Evolutionary conservation across 2,113 vertebrate species (phyloP).

Genomic region (Podarcis raffonei): DNA sequence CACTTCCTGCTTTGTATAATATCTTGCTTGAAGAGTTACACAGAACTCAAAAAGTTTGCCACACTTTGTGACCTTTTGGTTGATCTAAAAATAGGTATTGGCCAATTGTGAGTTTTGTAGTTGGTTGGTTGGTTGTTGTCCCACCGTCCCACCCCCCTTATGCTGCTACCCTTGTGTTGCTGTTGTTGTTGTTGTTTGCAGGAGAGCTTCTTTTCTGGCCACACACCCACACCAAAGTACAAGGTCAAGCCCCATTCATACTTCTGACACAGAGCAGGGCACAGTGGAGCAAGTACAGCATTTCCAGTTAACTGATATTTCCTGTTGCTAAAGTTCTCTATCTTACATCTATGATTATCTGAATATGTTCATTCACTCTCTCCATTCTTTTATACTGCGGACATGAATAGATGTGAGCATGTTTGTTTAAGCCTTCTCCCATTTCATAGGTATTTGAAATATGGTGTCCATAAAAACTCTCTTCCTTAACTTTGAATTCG

Average conservation of each 20-base stretch:
- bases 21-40: no score
- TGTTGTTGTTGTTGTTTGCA: not conserved
- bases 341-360: not conserved
- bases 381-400: not conserved
- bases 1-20: not conserved
- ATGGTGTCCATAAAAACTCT: not conserved
- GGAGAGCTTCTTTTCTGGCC: accelerated
- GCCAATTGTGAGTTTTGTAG: no score
- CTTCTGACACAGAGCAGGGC: not conserved
- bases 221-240: not conserved
- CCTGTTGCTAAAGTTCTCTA: not conserved
- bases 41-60: no score
- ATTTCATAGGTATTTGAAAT: not conserved
- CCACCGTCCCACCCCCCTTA: no score
- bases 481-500: conserved; percentile 7
- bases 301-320: not conserved
- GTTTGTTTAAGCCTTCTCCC: conserved; percentile 11
- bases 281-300: accelerated
- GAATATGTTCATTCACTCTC: not conserved
- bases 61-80: no score
- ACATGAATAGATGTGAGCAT: not conserved
- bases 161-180: no score
- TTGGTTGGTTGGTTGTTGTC: no score
- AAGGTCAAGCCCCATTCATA: not conserved
- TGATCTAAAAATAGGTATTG: no score